These are phyloP conservation scores for Cecidostiba fungosa DNA, from an alignment of 2,888 invertebrate genomes.

Conservation along the genomic window DNA sequence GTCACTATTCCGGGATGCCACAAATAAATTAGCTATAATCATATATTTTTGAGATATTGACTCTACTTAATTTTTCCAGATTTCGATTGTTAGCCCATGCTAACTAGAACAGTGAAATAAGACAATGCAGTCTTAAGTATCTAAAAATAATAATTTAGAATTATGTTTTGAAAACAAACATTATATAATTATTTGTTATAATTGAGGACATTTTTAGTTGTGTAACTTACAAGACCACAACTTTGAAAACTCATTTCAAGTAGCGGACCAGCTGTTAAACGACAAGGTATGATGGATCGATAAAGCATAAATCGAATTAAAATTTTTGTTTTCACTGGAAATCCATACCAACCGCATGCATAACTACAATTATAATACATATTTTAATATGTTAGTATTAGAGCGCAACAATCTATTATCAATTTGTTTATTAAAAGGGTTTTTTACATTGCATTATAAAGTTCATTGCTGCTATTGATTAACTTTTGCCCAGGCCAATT, in stretches of 20 bases:
- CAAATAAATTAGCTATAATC: no score
- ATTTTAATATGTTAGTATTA: not conserved
- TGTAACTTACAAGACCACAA: slow-evolving; percentile 14
- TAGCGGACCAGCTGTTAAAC: slow-evolving; percentile 2
- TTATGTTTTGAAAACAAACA: not conserved
- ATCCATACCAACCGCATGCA: slow-evolving; percentile 29
- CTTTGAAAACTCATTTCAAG: slow-evolving; percentile 20
- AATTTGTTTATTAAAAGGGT: not conserved
- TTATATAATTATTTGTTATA: not conserved
- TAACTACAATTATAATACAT: slow-evolving; percentile 19
- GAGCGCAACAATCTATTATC: not conserved
- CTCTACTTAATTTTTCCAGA: no score
- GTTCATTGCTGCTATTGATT: slow-evolving; percentile 21
- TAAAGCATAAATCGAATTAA: slow-evolving; percentile 27
- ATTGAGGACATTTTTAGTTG: not conserved
- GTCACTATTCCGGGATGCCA: no score
- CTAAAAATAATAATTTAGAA: not conserved
- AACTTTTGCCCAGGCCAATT: slow-evolving; percentile 44
- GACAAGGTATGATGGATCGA: not conserved
- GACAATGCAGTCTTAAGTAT: not conserved
- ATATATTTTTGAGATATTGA: no score
- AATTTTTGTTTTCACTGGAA: slow-evolving; percentile 9
- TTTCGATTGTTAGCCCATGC: not conserved
- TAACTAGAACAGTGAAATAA: not conserved
- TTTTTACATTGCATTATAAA: slow-evolving; percentile 16